Evolutionary conservation across 2,888 invertebrate species (phyloP).

Genomic region (Lasioglossum villosulum): DNA sequence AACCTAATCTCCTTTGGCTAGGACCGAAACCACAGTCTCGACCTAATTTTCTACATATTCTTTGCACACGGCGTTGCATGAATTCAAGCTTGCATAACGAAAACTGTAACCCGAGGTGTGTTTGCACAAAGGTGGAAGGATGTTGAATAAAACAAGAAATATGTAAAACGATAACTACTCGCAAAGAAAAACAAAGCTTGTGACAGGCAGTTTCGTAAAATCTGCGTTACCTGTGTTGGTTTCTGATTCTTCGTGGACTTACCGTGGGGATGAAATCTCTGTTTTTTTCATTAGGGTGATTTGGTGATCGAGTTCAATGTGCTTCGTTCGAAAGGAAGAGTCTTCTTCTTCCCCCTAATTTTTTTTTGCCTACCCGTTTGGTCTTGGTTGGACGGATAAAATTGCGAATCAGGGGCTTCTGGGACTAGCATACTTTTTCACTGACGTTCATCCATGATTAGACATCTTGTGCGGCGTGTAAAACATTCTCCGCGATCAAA

Average conservation of each 20-base stretch:
- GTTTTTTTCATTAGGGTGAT: constrained; percentile 56
- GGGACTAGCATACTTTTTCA: constrained; percentile 74
- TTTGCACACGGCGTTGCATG: constrained; percentile 49
- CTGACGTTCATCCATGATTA: constrained; percentile 61
- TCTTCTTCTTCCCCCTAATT: constrained; percentile 16
- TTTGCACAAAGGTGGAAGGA: constrained; percentile 44
- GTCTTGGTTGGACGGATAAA: constrained; percentile 64
- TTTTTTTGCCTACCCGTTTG: constrained; percentile 52
- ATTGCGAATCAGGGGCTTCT: constrained; percentile 74
- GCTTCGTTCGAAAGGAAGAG: constrained; percentile 59
- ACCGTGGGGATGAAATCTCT: constrained; percentile 51
- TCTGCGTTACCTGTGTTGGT: constrained; percentile 59
- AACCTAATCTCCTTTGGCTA: background rate
- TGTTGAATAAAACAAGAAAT: constrained; percentile 3
- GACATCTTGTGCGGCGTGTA: constrained; percentile 15
- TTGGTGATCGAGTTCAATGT: constrained; percentile 64
- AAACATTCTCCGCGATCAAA: constrained; percentile 30
- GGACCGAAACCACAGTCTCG: background rate
- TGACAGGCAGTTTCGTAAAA: constrained; percentile 61
- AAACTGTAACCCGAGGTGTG: constrained; percentile 30
- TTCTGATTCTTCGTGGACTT: constrained; percentile 46
- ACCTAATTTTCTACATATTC: constrained; percentile 18
- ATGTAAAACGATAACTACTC: constrained; percentile 40
- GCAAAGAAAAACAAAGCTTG: constrained; percentile 79
- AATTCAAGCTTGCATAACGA: constrained; percentile 52